Evolutionary conservation across 2,113 vertebrate genomes (phyloP).

Genomic region (Nyctibius bracteatus): DNA sequence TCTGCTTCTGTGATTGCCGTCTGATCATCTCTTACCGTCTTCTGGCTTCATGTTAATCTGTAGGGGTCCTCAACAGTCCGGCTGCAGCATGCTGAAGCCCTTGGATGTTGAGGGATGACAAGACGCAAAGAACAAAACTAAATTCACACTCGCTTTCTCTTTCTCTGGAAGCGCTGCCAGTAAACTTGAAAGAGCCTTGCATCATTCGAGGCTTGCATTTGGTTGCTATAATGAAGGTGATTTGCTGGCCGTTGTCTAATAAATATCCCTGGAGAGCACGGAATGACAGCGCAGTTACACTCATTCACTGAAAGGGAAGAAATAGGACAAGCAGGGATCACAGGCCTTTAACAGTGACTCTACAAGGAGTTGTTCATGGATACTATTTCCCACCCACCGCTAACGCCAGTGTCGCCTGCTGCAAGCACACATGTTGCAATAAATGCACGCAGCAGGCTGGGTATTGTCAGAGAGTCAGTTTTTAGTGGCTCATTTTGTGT

Average conservation of each 20-base stretch:
- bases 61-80: neutral
- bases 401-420: neutral
- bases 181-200: neutral
- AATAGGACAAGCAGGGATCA: neutral
- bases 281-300: neutral
- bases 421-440: rapidly evolving
- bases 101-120: neutral
- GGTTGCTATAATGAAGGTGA: neutral
- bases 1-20: neutral
- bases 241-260: neutral
- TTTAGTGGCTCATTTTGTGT: neutral
- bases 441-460: neutral
- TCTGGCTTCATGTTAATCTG: neutral
- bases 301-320: neutral
- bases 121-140: neutral
- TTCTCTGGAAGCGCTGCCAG: neutral
- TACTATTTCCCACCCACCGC: rapidly evolving
- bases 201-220: neutral
- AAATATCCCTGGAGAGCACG: neutral
- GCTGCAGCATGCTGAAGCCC: neutral
- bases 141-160: neutral
- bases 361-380: neutral
- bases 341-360: neutral
- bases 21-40: neutral
- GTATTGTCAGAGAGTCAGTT: neutral